Evolutionary conservation across 2,797 vertebrate genomes (phyloP).

Genomic region (Kryptopterus vitreolus): DNA sequence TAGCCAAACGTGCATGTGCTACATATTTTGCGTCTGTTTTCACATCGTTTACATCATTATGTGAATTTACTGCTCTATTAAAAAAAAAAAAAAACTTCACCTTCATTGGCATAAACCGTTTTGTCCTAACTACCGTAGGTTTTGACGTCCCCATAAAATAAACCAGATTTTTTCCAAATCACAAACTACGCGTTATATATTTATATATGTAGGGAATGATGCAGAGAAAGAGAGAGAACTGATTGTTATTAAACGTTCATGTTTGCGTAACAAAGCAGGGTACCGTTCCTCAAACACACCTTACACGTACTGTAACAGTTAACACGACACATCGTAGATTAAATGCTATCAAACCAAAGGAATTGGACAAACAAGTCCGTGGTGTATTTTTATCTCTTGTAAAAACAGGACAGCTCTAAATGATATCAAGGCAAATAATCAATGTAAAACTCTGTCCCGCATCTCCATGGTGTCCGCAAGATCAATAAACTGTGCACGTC

Average conservation of each 20-base stretch:
- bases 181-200: neutral
- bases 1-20: neutral
- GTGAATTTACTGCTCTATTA: neutral
- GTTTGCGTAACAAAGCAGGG: too few species aligned
- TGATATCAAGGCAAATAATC: constrained; percentile 21
- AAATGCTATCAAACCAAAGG: constrained; percentile 5
- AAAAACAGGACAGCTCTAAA: constrained; percentile 12
- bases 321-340: neutral
- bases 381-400: neutral
- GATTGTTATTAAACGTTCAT: too few species aligned
- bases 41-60: neutral
- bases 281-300: too few species aligned
- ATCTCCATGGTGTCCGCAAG: constrained; percentile 22
- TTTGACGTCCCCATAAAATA: neutral
- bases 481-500: constrained; percentile 24
- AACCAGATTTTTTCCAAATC: neutral
- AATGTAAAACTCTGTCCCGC: constrained; percentile 7
- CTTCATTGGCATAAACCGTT: neutral
- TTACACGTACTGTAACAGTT: neutral
- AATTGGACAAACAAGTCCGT: neutral
- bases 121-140: neutral
- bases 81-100: neutral
- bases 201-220: too few species aligned
- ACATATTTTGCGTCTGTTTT: neutral
- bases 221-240: too few species aligned